These are phyloP conservation scores for Drosophila tropicalis DNA, from an alignment of 1,140 invertebrate genomes.

Conservation along the genomic window DNA sequence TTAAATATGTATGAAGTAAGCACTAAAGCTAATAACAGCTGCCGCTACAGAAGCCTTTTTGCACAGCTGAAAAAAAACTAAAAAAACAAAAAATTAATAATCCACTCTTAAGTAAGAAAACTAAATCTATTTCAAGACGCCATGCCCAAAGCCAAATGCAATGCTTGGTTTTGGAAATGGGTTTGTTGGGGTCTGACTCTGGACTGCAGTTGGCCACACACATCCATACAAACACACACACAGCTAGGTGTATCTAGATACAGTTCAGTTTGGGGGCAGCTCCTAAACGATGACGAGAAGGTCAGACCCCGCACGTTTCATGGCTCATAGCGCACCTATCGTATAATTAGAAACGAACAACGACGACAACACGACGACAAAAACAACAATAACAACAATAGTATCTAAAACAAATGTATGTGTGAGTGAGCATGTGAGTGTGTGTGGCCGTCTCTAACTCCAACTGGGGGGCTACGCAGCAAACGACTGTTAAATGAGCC, in stretches of 20 bases:
- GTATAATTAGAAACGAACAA: slow-evolving; percentile 79
- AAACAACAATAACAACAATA: slow-evolving; percentile 24
- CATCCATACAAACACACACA: slow-evolving; percentile 12
- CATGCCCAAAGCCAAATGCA: slow-evolving; percentile 44
- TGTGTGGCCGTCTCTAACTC: slow-evolving; percentile 27
- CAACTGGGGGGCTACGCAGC: slow-evolving; percentile 52
- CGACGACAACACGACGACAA: slow-evolving; percentile 64
- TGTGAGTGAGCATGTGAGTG: slow-evolving; percentile 20
- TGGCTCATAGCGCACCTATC: slow-evolving; percentile 79
- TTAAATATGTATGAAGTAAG: slow-evolving; percentile 56
- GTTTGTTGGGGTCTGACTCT: slow-evolving; percentile 7
- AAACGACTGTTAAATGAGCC: slow-evolving; percentile 57
- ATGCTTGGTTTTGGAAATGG: slow-evolving; percentile 4
- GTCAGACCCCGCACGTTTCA: slow-evolving; percentile 80
- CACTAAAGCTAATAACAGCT: slow-evolving; percentile 59
- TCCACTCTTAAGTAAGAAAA: slow-evolving; percentile 37
- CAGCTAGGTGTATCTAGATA: slow-evolving; percentile 5
- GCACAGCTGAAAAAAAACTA: slow-evolving; percentile 35
- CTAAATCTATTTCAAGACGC: slow-evolving; percentile 47
- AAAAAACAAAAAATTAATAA: slow-evolving; percentile 67
- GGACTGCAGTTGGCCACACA: slow-evolving; percentile 34
- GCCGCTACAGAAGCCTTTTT: slow-evolving; percentile 69
- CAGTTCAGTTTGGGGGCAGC: slow-evolving; percentile 51
- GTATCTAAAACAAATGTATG: slow-evolving; percentile 4
- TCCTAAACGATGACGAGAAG: slow-evolving; percentile 67